phyloP scores from a whole-genome alignment of 2,888 invertebrate genomes.

The Bombylius major region DNA sequence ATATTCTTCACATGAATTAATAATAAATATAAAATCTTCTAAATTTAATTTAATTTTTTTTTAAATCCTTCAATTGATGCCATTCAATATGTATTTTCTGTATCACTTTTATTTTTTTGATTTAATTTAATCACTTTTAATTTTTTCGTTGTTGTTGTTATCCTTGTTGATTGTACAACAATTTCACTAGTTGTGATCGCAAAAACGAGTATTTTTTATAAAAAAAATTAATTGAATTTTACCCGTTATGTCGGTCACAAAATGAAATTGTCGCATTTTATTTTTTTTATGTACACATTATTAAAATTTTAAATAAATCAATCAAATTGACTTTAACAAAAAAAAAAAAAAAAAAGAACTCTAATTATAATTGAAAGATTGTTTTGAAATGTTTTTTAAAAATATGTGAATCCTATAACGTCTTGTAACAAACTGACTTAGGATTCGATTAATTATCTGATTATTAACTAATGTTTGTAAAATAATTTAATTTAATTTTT shows the following conservation, averaged over 20 bases:
- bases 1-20: too few species aligned
- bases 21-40: too few species aligned
- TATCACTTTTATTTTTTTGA: too few species aligned
- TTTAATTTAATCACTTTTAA: too few species aligned
- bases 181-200: constrained; percentile 39
- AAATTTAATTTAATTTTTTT: too few species aligned
- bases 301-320: too few species aligned
- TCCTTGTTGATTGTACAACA: constrained; percentile 17
- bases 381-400: neutral
- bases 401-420: constrained; percentile 15
- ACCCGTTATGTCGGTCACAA: constrained; percentile 41
- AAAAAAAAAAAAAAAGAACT: neutral
- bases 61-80: too few species aligned
- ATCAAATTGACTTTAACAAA: too few species aligned
- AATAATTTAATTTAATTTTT: too few species aligned
- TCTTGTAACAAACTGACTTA: constrained; percentile 15
- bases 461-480: constrained; percentile 12
- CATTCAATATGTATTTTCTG: too few species aligned
- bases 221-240: constrained; percentile 14
- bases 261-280: constrained; percentile 29
- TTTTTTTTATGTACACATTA: neutral
- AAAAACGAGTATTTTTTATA: constrained; percentile 33
- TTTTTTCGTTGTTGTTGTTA: too few species aligned
- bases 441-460: constrained; percentile 19
- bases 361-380: neutral